phyloP scores from a whole-genome alignment of 2,888 invertebrate species.

The Lycaena phlaeas region DNA sequence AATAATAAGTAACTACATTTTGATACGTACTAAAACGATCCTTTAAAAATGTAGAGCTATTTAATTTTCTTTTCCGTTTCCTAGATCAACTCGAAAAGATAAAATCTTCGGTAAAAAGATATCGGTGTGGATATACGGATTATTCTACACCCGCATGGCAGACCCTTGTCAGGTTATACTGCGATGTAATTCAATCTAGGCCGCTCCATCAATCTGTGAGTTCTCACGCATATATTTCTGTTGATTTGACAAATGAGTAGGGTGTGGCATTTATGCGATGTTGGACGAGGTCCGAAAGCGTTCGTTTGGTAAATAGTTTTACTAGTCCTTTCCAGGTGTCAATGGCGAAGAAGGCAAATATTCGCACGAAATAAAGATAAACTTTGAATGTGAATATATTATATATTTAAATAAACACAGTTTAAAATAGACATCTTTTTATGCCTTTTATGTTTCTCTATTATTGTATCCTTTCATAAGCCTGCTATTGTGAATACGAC shows the following conservation, averaged over 20 bases:
- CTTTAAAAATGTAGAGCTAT: no score
- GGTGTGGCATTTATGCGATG: constrained; percentile 45
- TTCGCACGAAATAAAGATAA: background rate
- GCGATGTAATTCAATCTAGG: constrained; percentile 70
- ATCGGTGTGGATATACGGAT: constrained; percentile 26
- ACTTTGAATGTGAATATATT: no score
- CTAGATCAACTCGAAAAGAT: no score
- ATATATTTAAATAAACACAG: no score
- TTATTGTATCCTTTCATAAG: no score
- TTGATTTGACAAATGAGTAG: constrained; percentile 73
- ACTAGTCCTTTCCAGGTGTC: constrained; percentile 13
- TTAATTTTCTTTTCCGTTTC: no score
- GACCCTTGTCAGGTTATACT: constrained; percentile 68
- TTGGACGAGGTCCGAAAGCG: constrained; percentile 38
- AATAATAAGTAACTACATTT: no score
- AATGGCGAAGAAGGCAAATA: constrained; percentile 5
- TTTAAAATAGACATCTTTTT: no score
- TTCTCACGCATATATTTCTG: constrained; percentile 71
- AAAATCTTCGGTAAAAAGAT: constrained; percentile 4
- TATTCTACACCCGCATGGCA: constrained; percentile 57
- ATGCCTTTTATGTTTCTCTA: no score
- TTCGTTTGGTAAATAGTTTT: constrained; percentile 17
- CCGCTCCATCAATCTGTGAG: constrained; percentile 68
- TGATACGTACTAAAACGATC: no score
- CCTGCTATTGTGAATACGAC: no score